A percentile compares a stretch with the other conserved stretches of the same genome.
Conservation (phyloP, 2,888 invertebrate species). For the Catocala sponsa region DNA sequence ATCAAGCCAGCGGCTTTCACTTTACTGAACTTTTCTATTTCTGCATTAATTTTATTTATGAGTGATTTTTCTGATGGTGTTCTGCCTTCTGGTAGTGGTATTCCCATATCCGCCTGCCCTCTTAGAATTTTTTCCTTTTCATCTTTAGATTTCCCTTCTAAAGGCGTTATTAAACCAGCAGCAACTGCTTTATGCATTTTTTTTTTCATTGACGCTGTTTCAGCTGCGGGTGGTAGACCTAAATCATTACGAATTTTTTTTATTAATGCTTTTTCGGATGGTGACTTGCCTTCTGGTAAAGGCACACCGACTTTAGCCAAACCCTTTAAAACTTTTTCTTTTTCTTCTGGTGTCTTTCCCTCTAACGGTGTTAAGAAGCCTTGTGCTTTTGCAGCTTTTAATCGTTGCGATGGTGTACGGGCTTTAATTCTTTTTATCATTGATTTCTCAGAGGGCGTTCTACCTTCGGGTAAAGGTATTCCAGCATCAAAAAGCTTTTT, state of each 20-base stretch:
- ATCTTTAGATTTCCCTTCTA: constrained; percentile 15
- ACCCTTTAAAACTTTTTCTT: constrained; percentile 47
- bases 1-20: constrained; percentile 46
- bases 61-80: constrained; percentile 8
- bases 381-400: constrained; percentile 14
- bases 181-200: constrained; percentile 12
- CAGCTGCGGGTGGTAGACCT: too few species aligned
- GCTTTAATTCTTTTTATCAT: constrained; percentile 5
- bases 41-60: constrained; percentile 4
- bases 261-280: constrained; percentile 51
- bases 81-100: constrained; percentile 37
- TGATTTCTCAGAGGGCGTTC: constrained; percentile 11
- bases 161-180: constrained; percentile 13
- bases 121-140: constrained; percentile 33
- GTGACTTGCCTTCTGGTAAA: constrained; percentile 53
- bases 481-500: constrained; percentile 11
- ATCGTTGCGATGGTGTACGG: background rate
- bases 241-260: too few species aligned
- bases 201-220: constrained; percentile 16
- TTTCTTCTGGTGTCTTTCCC: constrained; percentile 47
- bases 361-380: constrained; percentile 41
- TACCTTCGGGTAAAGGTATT: constrained; percentile 37
- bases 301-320: constrained; percentile 33
- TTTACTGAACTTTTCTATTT: constrained; percentile 33
- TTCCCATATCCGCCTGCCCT: constrained; percentile 24